Evolutionary conservation across 2,113 vertebrate species (phyloP), one percentile per base, ranked within the genome.

Genomic region (Corvus moneduloides): DNA sequence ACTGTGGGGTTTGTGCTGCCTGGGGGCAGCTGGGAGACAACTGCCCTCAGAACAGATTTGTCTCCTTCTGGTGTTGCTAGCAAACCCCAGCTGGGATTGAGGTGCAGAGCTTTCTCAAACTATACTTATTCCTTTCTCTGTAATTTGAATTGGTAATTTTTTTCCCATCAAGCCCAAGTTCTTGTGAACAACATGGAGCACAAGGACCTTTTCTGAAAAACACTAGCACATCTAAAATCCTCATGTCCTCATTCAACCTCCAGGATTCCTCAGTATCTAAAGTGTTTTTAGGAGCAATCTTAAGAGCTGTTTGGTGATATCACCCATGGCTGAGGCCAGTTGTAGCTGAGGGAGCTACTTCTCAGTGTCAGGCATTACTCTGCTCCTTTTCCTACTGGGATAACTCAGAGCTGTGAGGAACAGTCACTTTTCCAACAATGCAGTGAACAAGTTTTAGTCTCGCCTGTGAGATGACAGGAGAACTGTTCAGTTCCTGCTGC

Each of bases 111-210:
- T 66, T 66, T 76, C 58, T 73, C 72, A 68, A 73, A 56, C 61
- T 16, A 14, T 3, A 39, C 10, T n/a, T 54, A 24, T 2, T 75
- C 35, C 24, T 85, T 83, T 41, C 39, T 66, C 61, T 39, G 26
- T 33, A 33, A 49, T 2, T 8, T 30, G n/a, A 73, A 63, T 17
- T 1, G 2, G n/a, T 54, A 59, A 28, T 5, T 56, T 64, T 80
- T 78, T 56, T 51, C 54, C 59, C 67, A 33, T n/a, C 26, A 35
- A 78, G 30, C n/a, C 61, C 44, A 39, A 56, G 27, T 59, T 43
- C 59, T 33, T 32, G 51, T 5, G 22, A 64, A 35, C 8, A 41
- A 49, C 0, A 0, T 2, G 13, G 43, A 67, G 33, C 2, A 1
- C 1, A 2, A 52, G 39, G 44, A 27, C 11, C 30, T 61, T 58